Conservation (phyloP, 2,888 invertebrate genomes). For the Apamea sordens region DNA sequence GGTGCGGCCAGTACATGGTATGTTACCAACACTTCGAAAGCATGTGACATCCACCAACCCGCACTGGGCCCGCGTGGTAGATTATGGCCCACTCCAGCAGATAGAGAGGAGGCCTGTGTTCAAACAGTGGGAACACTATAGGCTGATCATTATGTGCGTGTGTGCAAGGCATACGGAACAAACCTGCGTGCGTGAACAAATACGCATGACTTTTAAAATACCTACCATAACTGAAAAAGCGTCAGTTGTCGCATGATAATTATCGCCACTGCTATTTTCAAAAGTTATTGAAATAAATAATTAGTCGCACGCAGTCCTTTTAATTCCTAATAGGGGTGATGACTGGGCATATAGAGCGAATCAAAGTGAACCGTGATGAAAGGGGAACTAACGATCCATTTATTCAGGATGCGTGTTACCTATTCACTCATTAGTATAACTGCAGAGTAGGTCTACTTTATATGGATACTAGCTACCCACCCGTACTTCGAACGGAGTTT, state of each 20-base stretch:
- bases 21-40: neutral
- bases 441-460: conserved; percentile 13
- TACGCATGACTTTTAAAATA: conserved; percentile 1
- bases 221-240: neutral
- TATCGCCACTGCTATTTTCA: conserved; percentile 17
- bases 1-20: neutral
- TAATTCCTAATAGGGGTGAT: conserved; percentile 38
- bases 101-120: neutral
- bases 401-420: conserved; percentile 44
- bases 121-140: neutral
- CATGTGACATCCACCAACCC: neutral
- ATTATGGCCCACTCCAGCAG: neutral
- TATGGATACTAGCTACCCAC: neutral
- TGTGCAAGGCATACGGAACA: neutral
- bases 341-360: conserved; percentile 45
- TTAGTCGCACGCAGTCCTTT: conserved; percentile 46
- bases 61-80: neutral
- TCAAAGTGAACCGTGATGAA: conserved; percentile 50
- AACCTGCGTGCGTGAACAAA: neutral
- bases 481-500: neutral
- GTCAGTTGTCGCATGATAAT: neutral
- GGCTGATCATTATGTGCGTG: neutral
- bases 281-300: conserved; percentile 26
- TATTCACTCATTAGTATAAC: conserved; percentile 47
- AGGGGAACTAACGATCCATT: conserved; percentile 50